Evolutionary conservation across 2,888 invertebrate species (phyloP).

Genomic region (Kryphioiulus occultus): DNA sequence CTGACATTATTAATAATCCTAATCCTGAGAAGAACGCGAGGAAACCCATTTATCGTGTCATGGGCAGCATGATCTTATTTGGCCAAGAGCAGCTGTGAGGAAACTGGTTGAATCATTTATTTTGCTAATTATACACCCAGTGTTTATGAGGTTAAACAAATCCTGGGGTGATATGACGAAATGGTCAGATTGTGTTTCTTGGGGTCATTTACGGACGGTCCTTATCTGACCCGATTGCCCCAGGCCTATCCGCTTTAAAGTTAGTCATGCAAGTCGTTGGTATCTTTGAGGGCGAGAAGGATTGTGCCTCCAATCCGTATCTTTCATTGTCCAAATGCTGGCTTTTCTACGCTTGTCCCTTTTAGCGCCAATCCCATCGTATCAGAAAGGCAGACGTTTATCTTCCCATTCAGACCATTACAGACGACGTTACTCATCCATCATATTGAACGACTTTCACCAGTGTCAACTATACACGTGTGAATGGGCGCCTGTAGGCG

Average conservation of each 20-base stretch:
- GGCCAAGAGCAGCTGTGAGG: too few species aligned
- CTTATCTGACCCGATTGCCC: neutral
- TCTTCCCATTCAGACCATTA: conserved; percentile 41
- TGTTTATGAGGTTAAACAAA: too few species aligned
- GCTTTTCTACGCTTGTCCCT: conserved; percentile 32
- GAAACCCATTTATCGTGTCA: too few species aligned
- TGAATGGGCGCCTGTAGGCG: neutral
- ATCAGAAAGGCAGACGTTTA: conserved; percentile 46
- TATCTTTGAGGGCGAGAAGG: neutral
- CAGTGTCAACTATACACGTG: neutral
- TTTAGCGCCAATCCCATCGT: conserved; percentile 40
- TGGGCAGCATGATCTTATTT: too few species aligned
- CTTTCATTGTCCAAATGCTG: conserved; percentile 25
- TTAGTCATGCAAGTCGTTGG: conserved; percentile 2
- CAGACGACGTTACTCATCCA: conserved; percentile 45
- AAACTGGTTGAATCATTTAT: too few species aligned
- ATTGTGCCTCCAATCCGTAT: conserved; percentile 13
- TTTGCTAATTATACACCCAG: too few species aligned
- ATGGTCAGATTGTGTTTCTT: neutral
- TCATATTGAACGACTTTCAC: conserved; percentile 42
- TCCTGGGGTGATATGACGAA: too few species aligned
- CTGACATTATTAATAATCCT: too few species aligned
- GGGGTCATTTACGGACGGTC: neutral
- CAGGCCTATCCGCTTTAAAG: neutral
- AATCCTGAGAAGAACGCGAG: too few species aligned